These are phyloP conservation scores for Squalus acanthias DNA, from an alignment of 2,797 vertebrate genomes.

Conservation along the genomic window DNA sequence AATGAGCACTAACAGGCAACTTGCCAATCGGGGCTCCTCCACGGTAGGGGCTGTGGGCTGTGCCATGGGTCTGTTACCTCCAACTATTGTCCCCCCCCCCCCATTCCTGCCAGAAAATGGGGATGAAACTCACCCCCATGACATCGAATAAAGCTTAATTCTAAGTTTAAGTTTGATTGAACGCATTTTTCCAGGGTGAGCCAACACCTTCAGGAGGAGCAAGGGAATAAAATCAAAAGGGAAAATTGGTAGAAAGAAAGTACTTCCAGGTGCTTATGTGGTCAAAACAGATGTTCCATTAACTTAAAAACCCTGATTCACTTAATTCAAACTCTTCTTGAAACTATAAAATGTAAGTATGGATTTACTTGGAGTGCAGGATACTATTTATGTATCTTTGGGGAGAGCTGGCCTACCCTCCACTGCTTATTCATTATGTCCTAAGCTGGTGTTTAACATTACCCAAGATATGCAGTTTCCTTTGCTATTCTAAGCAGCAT, in stretches of 20 bases:
- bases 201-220: neutral
- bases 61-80: neutral
- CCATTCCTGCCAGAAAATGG: neutral
- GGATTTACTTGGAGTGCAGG: neutral
- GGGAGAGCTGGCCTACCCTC: neutral
- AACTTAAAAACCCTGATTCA: neutral
- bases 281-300: conserved; percentile 12
- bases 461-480: neutral
- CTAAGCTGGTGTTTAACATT: neutral
- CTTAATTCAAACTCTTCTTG: neutral
- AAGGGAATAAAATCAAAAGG: neutral
- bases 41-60: neutral
- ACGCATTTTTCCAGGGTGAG: neutral
- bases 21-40: neutral
- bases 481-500: neutral
- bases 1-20: neutral
- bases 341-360: neutral
- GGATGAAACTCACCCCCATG: neutral
- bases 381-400: neutral
- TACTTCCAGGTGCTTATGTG: neutral
- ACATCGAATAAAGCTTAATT: neutral
- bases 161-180: neutral
- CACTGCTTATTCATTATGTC: neutral
- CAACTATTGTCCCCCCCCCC: neutral
- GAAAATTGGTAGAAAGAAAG: neutral